Evolutionary conservation across 2,888 invertebrate genomes (phyloP).

Genomic region (Hyalella azteca): DNA sequence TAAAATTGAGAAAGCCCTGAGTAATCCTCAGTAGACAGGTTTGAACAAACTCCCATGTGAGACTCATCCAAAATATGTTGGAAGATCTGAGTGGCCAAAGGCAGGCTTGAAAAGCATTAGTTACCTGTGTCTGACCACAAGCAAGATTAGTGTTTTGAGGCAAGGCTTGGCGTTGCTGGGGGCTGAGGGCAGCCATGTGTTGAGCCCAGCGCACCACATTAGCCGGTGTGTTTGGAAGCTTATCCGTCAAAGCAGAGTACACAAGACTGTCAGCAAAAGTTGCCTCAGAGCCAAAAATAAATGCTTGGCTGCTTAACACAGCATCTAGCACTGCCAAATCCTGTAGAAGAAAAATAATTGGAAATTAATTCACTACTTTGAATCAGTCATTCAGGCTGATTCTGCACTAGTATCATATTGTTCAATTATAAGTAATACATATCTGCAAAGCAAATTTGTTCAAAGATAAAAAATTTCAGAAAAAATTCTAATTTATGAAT

Average conservation of each 20-base stretch:
- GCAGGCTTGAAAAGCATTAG: background rate
- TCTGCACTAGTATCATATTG: too few species aligned
- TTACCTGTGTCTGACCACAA: conserved; percentile 27
- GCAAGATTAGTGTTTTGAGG: background rate
- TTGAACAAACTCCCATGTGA: too few species aligned
- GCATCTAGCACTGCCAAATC: conserved; percentile 30
- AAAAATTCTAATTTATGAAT: too few species aligned
- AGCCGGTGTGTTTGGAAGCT: conserved; percentile 17
- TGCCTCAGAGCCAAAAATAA: conserved; percentile 4
- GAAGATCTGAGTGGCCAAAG: too few species aligned
- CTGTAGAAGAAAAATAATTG: background rate
- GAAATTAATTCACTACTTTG: too few species aligned
- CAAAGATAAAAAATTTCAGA: too few species aligned
- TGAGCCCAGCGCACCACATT: conserved; percentile 38
- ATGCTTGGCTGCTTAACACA: conserved; percentile 25
- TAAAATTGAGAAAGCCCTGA: too few species aligned
- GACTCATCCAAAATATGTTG: too few species aligned
- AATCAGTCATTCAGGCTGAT: too few species aligned
- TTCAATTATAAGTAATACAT: too few species aligned
- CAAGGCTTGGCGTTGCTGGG: conserved; percentile 7
- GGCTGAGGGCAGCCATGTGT: conserved; percentile 35
- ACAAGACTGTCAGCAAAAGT: conserved; percentile 8
- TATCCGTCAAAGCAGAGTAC: conserved; percentile 18
- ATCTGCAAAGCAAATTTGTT: too few species aligned
- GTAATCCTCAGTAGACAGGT: too few species aligned